Percentiles rank a stretch among this genome's conserved stretches.
Conservation (phyloP, 2,888 invertebrate species). For the Eudasyphora cyanicolor region DNA sequence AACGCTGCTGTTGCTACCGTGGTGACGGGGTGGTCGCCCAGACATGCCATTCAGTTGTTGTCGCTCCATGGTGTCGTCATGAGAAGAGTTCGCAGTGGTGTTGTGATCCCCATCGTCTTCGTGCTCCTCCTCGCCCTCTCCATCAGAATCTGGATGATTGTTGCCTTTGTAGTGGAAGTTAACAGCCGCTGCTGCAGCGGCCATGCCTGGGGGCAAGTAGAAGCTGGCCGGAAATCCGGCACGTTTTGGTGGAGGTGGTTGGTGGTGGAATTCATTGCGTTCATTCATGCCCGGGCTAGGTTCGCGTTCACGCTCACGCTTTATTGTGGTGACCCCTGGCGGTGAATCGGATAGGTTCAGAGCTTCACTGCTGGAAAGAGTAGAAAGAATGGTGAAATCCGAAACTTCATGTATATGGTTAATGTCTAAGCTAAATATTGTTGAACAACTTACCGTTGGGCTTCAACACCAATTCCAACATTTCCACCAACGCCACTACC, state of each 20-base stretch:
- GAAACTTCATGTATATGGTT: neutral
- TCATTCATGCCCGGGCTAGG: constrained; percentile 75
- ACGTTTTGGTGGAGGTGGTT: constrained; percentile 68
- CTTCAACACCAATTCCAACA: constrained; percentile 72
- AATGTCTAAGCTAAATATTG: neutral
- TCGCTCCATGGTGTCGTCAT: constrained; percentile 68
- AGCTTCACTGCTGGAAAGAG: constrained; percentile 84
- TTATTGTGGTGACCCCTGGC: constrained; percentile 80
- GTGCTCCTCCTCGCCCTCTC: constrained; percentile 71
- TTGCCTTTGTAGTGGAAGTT: constrained; percentile 63
- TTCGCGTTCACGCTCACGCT: constrained; percentile 82
- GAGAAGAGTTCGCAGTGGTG: constrained; percentile 68
- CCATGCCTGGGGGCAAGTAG: constrained; percentile 72
- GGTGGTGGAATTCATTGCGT: constrained; percentile 73
- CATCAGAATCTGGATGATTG: constrained; percentile 71
- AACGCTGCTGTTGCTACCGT: constrained; percentile 49
- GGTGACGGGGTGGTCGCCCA: constrained; percentile 44
- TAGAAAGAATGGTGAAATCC: neutral
- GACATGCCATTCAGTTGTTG: constrained; percentile 70
- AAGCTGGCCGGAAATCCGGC: constrained; percentile 73
- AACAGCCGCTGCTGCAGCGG: constrained; percentile 60
- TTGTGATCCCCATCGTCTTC: constrained; percentile 69
- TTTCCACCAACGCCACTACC: constrained; percentile 1
- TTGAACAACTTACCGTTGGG: constrained; percentile 78
- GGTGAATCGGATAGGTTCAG: constrained; percentile 88